phyloP scores from a whole-genome alignment of 2,888 invertebrate species.

The Calameuta filiformis region DNA sequence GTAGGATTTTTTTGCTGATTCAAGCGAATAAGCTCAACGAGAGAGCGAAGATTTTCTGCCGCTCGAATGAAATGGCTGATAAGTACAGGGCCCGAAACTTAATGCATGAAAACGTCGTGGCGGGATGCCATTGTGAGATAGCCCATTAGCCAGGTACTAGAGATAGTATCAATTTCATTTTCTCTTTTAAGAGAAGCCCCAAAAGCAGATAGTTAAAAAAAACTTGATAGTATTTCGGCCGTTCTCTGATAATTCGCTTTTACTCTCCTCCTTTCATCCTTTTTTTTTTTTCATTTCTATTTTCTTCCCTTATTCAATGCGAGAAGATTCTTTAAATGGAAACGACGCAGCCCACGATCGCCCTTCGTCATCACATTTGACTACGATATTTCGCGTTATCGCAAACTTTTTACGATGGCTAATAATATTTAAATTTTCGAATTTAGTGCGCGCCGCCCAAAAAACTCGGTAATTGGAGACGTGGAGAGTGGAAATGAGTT shows the following conservation, averaged over 20 bases:
- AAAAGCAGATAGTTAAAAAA: not conserved
- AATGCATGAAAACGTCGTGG: not conserved
- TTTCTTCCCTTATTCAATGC: not conserved
- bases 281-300: not conserved
- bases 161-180: slow-evolving; percentile 11
- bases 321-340: not conserved
- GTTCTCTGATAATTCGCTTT: not conserved
- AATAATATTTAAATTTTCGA: not conserved
- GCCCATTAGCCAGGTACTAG: slow-evolving; percentile 3
- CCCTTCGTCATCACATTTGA: not conserved
- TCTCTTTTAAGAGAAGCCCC: not conserved
- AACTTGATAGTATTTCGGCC: not conserved
- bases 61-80: not conserved
- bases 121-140: not conserved
- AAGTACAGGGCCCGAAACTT: not conserved
- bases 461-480: not conserved
- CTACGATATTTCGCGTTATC: not conserved
- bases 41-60: not conserved
- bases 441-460: not conserved
- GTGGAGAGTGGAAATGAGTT: not conserved
- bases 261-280: not conserved
- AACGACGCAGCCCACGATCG: not conserved
- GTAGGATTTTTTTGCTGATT: not conserved
- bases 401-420: not conserved
- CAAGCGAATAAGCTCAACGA: not conserved